Percentiles rank a stretch among this genome's conserved stretches.
Conservation (phyloP, 2,113 vertebrate species). For the Actenoides lindsayi region DNA sequence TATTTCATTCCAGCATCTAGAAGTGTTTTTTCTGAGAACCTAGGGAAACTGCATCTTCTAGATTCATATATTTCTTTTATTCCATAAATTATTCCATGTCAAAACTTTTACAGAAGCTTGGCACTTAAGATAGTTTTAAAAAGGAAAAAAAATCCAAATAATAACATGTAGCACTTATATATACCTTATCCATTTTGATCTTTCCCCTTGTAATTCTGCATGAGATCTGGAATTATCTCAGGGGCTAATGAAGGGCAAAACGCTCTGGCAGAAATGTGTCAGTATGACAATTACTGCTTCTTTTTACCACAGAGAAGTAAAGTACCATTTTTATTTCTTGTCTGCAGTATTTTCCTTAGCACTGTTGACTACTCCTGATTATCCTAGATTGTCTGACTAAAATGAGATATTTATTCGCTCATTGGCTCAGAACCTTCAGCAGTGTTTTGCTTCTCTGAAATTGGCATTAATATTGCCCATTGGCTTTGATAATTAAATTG, state of each 20-base stretch:
- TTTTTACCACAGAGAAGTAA: not conserved
- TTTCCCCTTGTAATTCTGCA: not conserved
- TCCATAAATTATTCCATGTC: not conserved
- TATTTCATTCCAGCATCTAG: not conserved
- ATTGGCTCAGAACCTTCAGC: conserved; percentile 42
- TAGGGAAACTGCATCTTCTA: not conserved
- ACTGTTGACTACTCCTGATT: conserved; percentile 36
- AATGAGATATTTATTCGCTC: conserved; percentile 46
- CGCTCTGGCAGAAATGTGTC: not conserved
- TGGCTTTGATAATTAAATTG: conserved; percentile 72
- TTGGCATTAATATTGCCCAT: conserved; percentile 53
- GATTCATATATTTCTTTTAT: not conserved
- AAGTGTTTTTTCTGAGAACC: not conserved
- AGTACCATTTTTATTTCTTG: conserved; percentile 10
- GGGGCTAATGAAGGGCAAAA: conserved; percentile 36
- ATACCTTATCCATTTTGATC: not conserved
- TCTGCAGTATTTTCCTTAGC: conserved; percentile 1
- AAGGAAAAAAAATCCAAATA: not conserved
- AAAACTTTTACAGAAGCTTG: not conserved
- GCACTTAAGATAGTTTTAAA: not conserved
- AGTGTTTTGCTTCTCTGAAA: conserved; percentile 43
- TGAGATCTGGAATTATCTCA: conserved; percentile 30
- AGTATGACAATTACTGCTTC: not conserved
- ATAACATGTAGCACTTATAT: not conserved
- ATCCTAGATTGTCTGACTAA: conserved; percentile 32